Conservation (phyloP, 2,888 invertebrate genomes). For the Troglohyphantes excavatus region DNA sequence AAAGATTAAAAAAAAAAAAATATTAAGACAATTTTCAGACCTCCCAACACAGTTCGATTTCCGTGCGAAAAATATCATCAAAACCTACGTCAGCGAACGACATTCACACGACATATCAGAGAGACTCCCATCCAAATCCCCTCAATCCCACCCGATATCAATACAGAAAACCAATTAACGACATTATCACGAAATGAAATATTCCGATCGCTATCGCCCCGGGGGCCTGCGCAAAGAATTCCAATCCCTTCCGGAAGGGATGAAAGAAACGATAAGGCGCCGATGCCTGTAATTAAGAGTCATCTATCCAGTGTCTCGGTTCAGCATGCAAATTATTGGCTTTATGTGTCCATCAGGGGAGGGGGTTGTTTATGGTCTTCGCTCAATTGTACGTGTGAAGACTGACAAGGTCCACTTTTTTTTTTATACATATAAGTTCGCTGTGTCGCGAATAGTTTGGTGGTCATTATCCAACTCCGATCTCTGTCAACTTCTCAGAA, state of each 20-base stretch:
- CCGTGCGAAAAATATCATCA: no score
- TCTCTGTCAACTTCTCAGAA: neutral
- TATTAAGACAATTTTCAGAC: no score
- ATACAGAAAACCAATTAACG: conserved; percentile 26
- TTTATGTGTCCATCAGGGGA: conserved; percentile 52
- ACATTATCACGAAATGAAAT: neutral
- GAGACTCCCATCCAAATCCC: no score
- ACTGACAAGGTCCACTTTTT: neutral
- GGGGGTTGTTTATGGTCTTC: conserved; percentile 41
- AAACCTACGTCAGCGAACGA: no score
- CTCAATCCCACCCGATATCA: neutral
- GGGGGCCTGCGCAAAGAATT: neutral
- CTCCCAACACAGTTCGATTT: no score
- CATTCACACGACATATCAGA: no score
- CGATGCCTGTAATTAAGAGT: conserved; percentile 54
- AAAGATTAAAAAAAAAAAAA: no score
- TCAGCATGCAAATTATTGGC: conserved; percentile 67
- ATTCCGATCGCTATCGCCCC: conserved; percentile 10
- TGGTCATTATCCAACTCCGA: neutral
- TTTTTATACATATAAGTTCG: no score
- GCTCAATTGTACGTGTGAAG: conserved; percentile 18
- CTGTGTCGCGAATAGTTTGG: neutral
- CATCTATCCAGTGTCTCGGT: conserved; percentile 45
- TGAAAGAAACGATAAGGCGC: conserved; percentile 36
- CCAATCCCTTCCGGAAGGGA: conserved; percentile 52